phyloP scores from a whole-genome alignment of 2,113 vertebrate genomes.

The Taxidea taxus region DNA sequence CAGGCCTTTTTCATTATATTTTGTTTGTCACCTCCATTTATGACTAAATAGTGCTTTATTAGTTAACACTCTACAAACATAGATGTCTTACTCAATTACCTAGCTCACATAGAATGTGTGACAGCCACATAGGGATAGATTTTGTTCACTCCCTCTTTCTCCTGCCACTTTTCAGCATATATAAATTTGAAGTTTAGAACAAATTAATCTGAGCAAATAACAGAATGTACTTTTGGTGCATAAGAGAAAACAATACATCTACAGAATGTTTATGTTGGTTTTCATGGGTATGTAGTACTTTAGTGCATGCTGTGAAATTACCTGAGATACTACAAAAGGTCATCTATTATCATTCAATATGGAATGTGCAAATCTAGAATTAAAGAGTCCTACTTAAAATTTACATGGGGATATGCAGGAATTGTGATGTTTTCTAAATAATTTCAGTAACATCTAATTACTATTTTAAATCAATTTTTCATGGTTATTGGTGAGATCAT shows the following conservation, averaged over 20 bases:
- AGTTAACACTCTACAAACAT: not conserved
- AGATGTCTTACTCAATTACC: not conserved
- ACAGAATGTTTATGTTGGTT: constrained; percentile 13
- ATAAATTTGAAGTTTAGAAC: not conserved
- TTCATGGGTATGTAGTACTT: not conserved
- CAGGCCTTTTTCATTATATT: not conserved
- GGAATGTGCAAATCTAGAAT: constrained; percentile 39
- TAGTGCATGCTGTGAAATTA: constrained; percentile 63
- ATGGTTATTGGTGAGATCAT: not conserved
- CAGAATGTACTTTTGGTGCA: not conserved
- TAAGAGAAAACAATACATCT: constrained; percentile 9
- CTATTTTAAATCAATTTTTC: not conserved
- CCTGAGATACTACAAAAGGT: constrained; percentile 66
- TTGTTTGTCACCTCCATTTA: not conserved
- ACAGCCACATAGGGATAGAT: not conserved
- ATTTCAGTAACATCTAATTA: constrained; percentile 28
- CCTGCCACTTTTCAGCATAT: not conserved
- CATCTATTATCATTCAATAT: constrained; percentile 50
- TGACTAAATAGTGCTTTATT: not conserved
- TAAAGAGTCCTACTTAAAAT: constrained; percentile 46
- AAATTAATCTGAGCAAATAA: not conserved
- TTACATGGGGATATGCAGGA: constrained; percentile 15
- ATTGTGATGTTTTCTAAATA: constrained; percentile 39
- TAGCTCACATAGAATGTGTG: not conserved
- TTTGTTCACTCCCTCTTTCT: not conserved